Conservation (phyloP, 2,888 invertebrate genomes). For the Amiota mariae region DNA sequence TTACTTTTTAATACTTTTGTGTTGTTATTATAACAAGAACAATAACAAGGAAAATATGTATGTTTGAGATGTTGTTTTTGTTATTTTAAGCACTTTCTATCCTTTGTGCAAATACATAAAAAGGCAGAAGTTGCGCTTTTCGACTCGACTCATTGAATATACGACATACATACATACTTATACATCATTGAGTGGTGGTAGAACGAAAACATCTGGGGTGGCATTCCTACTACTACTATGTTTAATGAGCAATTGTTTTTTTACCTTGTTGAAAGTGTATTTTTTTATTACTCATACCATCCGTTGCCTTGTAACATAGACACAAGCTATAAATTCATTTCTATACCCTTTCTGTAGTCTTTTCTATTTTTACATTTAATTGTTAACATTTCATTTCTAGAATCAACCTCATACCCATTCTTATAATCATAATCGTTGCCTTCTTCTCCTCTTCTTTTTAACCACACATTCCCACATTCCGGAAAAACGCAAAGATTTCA, state of each 20-base stretch:
- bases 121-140: slow-evolving; percentile 47
- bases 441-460: too few species aligned
- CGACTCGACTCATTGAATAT: slow-evolving; percentile 30
- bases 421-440: slow-evolving; percentile 34
- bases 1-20: slow-evolving; percentile 63
- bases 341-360: slow-evolving; percentile 42
- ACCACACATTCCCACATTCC: slow-evolving; percentile 29
- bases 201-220: too few species aligned
- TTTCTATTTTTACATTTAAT: slow-evolving; percentile 61
- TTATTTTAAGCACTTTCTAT: slow-evolving; percentile 31
- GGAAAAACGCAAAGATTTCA: slow-evolving; percentile 36
- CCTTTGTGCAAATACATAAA: slow-evolving; percentile 55
- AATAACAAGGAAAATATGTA: slow-evolving; percentile 11
- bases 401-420: slow-evolving; percentile 12
- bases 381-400: slow-evolving; percentile 64
- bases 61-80: slow-evolving; percentile 45
- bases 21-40: slow-evolving; percentile 55
- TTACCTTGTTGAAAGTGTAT: slow-evolving; percentile 7
- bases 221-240: slow-evolving; percentile 34
- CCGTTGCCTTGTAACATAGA: slow-evolving; percentile 36
- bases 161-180: neutral
- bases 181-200: too few species aligned
- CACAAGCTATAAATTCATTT: neutral
- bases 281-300: slow-evolving; percentile 57
- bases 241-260: slow-evolving; percentile 52